phyloP scores from a whole-genome alignment of 1,140 invertebrate species.

The Drosophila takahashii region DNA sequence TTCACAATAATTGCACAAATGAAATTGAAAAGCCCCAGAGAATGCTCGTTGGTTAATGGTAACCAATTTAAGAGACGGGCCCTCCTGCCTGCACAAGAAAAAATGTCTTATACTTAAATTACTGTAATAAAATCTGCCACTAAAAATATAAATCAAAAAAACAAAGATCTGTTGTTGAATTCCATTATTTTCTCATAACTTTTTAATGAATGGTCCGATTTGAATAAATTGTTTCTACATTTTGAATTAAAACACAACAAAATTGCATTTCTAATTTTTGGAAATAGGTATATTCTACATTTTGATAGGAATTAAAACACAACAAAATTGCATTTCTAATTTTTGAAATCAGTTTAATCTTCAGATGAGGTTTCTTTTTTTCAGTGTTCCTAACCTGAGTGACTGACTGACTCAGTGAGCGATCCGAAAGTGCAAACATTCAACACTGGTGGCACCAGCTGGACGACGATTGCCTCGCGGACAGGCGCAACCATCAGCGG shows the following conservation, averaged over 20 bases:
- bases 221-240: too few species aligned
- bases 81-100: conserved; percentile 18
- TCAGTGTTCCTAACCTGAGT: conserved; percentile 21
- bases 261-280: too few species aligned
- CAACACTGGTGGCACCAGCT: conserved; percentile 78
- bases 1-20: conserved; percentile 75
- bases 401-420: conserved; percentile 42
- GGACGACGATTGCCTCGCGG: conserved; percentile 57
- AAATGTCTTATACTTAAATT: conserved; percentile 1
- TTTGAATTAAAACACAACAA: too few species aligned
- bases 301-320: too few species aligned
- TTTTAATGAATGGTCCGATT: too few species aligned
- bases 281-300: too few species aligned
- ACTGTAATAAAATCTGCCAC: too few species aligned
- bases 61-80: conserved; percentile 40
- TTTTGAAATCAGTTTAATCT: too few species aligned
- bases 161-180: too few species aligned
- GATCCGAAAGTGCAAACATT: conserved; percentile 77
- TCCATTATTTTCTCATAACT: too few species aligned
- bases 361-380: neutral
- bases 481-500: conserved; percentile 46
- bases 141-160: too few species aligned
- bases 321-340: too few species aligned
- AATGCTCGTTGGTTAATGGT: conserved; percentile 42
- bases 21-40: conserved; percentile 67